Percentiles rank a stretch among this genome's conserved stretches.
Evolutionary conservation across 2,113 vertebrate species (phyloP).

Genomic region (Aphyosemion australe): DNA sequence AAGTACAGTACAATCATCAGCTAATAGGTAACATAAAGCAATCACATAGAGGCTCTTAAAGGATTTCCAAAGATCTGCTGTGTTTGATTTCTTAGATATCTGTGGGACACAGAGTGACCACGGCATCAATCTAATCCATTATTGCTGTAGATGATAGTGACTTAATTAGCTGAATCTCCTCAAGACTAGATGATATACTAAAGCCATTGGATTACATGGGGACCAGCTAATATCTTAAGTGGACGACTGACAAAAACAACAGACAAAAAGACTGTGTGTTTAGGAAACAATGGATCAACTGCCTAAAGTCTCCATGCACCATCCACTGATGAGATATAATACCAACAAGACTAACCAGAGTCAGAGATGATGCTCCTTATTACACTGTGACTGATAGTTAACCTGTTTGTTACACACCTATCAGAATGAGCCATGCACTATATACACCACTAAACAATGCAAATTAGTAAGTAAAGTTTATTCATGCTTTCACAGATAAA

Average conservation of each 20-base stretch:
- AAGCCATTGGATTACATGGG: slow-evolving; percentile 38
- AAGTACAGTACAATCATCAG: neutral
- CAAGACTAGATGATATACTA: slow-evolving; percentile 25
- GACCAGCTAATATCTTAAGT: slow-evolving; percentile 52
- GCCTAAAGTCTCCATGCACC: slow-evolving; percentile 3
- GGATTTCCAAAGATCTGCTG: neutral
- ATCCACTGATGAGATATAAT: slow-evolving; percentile 4
- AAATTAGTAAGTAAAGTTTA: too few relatives aligned
- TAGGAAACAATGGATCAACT: slow-evolving; percentile 6
- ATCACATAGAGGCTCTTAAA: neutral
- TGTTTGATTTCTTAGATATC: slow-evolving; percentile 7
- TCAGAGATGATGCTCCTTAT: slow-evolving; percentile 7
- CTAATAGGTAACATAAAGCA: neutral
- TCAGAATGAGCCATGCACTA: neutral
- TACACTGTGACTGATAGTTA: neutral
- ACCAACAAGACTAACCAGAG: slow-evolving; percentile 1
- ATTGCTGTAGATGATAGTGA: slow-evolving; percentile 10
- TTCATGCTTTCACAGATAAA: too few relatives aligned
- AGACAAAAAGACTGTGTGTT: slow-evolving; percentile 25
- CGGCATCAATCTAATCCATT: slow-evolving; percentile 24
- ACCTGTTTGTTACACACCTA: neutral
- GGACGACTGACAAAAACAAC: slow-evolving; percentile 49
- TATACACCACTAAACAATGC: too few relatives aligned
- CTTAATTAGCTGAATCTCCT: slow-evolving; percentile 28
- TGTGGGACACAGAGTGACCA: slow-evolving; percentile 16